Percentiles rank a stretch among this genome's conserved stretches.
Conservation (phyloP, 2,888 invertebrate genomes). For the Caradrina clavipalpis region DNA sequence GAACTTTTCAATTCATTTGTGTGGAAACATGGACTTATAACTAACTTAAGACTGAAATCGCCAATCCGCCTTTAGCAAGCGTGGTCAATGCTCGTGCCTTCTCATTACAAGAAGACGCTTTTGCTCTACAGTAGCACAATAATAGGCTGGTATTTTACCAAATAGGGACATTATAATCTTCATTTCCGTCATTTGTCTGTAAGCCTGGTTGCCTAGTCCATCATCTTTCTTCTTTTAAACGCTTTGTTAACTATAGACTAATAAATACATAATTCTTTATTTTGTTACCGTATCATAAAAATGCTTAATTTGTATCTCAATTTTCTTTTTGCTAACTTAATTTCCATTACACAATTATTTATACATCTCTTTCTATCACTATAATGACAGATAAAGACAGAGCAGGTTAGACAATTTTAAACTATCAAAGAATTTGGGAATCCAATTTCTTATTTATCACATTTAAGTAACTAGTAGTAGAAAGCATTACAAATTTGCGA, state of each 20-base stretch:
- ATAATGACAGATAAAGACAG: constrained; percentile 34
- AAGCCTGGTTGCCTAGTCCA: not conserved
- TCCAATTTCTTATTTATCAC: constrained; percentile 56
- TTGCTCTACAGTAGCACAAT: too few species aligned
- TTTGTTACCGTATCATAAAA: constrained; percentile 35
- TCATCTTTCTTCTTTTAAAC: constrained; percentile 3
- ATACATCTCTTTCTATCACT: constrained; percentile 33
- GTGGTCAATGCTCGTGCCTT: too few species aligned
- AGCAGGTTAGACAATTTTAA: constrained; percentile 27
- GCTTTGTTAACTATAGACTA: constrained; percentile 44
- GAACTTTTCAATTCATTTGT: too few species aligned
- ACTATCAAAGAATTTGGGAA: constrained; percentile 42
- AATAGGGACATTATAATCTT: too few species aligned
- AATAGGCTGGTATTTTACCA: too few species aligned
- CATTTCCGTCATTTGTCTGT: not conserved
- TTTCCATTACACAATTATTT: constrained; percentile 23
- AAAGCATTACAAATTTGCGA: constrained; percentile 42
- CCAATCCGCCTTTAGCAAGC: too few species aligned
- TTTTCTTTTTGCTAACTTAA: not conserved
- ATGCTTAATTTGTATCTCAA: constrained; percentile 59
- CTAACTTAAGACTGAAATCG: too few species aligned
- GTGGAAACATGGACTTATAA: too few species aligned
- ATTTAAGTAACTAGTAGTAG: constrained; percentile 47
- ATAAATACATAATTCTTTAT: constrained; percentile 45
- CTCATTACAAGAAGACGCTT: too few species aligned